Evolutionary conservation across 1,140 invertebrate species (phyloP), one percentile per base, ranked within the genome.

Genomic region (Lepidostoma basale): DNA sequence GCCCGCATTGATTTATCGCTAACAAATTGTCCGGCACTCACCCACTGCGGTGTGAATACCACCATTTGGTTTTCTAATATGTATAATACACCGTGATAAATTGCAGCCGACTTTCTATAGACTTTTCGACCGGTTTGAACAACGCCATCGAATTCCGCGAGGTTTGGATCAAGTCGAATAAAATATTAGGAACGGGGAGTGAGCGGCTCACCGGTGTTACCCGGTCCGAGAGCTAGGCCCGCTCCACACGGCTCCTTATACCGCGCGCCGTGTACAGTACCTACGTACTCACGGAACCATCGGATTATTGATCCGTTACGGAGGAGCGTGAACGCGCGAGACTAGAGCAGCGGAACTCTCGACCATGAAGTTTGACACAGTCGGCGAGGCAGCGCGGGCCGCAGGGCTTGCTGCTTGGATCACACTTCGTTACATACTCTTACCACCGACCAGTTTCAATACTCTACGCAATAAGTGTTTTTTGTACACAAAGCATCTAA

Each of bases 21-120:
- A 68, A 68, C 66, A 68, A 68, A 68, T 68, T 68, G 66, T 62
- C 23, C 47, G 66, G 60, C 64, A 67, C 54, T 67, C 64, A 25
- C 18, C 23, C 16, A 28, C 36, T n/a, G 28, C n/a, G 22, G 63
- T 58, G 63, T 56, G 63, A 66, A 66, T 42, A 52, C 63, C 63
- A 56, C 45, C 63, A 66, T 66, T 66, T 64, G 62, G 62, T 64
- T 64, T 64, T 58, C 36, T 66, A 66, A 66, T 66, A 66, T 42
- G 47, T 45, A 12, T 66, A 56, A 66, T 58, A 42, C 47, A 25
- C 10, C 36, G 33, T 66, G 63, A 66, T 66, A 54, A 66, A 66
- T 66, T 3, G 63, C n/a, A 28, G 12, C 49, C 22, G 25, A 60
- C 56, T 60, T 60, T 60, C 56, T 60, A 60, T 60, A 56, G 2